These are phyloP conservation scores for Xerus rutilus DNA, from an alignment of 2,797 vertebrate species.

Conservation along the genomic window DNA sequence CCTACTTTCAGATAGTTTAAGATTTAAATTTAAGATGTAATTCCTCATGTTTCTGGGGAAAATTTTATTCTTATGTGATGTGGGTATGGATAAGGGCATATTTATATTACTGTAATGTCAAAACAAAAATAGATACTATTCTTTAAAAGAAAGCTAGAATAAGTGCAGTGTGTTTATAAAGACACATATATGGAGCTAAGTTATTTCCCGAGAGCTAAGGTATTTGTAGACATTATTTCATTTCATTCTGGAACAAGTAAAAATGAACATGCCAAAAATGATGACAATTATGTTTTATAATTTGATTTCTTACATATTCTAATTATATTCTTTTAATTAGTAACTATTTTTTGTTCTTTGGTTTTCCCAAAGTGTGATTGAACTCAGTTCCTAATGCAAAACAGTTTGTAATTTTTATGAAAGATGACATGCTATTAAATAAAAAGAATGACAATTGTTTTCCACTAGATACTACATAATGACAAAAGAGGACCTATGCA, in stretches of 20 bases:
- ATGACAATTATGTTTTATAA: constrained; percentile 75
- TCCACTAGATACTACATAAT: constrained; percentile 53
- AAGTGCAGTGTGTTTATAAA: constrained; percentile 65
- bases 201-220: constrained; percentile 60
- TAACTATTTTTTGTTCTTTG: constrained; percentile 64
- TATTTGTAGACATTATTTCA: constrained; percentile 63
- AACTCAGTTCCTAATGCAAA: constrained; percentile 58
- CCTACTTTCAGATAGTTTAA: neutral
- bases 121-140: constrained; percentile 68
- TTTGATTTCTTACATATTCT: constrained; percentile 77
- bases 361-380: constrained; percentile 49
- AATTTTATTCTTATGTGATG: constrained; percentile 38
- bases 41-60: neutral
- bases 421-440: constrained; percentile 70
- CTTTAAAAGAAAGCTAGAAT: constrained; percentile 49
- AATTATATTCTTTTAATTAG: constrained; percentile 82
- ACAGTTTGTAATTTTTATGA: constrained; percentile 66
- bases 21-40: neutral
- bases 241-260: constrained; percentile 71
- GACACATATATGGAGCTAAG: constrained; percentile 68
- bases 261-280: constrained; percentile 72
- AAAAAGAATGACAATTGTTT: constrained; percentile 73
- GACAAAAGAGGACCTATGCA: constrained; percentile 49
- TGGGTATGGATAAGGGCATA: neutral
- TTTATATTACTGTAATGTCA: constrained; percentile 52